Conservation (phyloP, 2,113 vertebrate genomes). For the Trichechus manatus region DNA sequence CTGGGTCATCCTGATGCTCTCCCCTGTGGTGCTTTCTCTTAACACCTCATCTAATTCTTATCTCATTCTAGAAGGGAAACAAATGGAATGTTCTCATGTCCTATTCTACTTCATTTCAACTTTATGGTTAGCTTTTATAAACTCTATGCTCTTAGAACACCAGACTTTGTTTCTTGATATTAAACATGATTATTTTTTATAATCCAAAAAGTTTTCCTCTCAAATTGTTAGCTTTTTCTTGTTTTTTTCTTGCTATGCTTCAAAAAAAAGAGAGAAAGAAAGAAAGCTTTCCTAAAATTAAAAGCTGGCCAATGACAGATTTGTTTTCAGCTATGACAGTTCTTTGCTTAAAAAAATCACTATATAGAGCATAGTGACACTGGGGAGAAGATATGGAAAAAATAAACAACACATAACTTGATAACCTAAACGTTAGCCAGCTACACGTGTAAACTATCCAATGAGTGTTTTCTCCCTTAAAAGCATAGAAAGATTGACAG, state of each 20-base stretch:
- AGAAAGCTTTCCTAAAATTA: neutral
- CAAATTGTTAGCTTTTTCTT: neutral
- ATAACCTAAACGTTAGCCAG: neutral
- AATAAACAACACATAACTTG: neutral
- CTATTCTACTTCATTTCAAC: neutral
- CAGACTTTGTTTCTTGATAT: neutral
- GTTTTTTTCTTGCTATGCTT: neutral
- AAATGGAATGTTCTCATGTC: neutral
- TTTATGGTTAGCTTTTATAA: slow-evolving; percentile 16
- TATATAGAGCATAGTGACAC: neutral
- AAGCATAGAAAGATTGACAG: neutral
- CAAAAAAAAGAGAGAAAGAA: no score
- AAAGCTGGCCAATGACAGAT: neutral
- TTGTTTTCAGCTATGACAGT: neutral
- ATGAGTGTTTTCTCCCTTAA: neutral
- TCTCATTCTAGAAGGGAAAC: neutral
- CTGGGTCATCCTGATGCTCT: neutral
- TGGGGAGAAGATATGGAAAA: neutral
- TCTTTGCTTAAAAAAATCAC: neutral
- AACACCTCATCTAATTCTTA: neutral
- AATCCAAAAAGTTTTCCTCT: neutral
- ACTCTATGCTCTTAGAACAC: neutral
- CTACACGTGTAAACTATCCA: neutral
- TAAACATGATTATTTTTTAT: neutral
- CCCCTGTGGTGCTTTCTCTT: neutral